Base-by-base conservation (phyloP, 2,888 invertebrate species). In the Seira ritae region DNA sequence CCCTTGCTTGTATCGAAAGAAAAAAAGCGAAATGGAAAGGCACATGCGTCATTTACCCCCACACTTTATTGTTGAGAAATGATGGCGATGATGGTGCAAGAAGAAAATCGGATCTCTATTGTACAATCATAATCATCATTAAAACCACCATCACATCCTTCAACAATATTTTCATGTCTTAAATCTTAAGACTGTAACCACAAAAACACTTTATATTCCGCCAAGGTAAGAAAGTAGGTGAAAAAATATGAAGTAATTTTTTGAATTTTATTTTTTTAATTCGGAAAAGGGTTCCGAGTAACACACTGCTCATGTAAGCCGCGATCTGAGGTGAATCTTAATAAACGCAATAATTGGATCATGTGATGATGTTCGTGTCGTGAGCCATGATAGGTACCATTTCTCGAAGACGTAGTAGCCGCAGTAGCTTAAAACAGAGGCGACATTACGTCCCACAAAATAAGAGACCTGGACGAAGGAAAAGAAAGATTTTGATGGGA, bases 311-410 rank as follows among this genome's bases (percentile, higher is more conserved):
- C 22, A 66, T 66, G 20, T 23, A 22, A 19, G 1, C 37, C 24
- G 50, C 42, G 50, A 2, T 55, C 50, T 65, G 62, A 65, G 75
- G 19, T 75, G 74, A 75, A 75, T 75, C n/a, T 31, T 73, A 75
- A 80, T 24, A 70, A 69, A 74, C 75, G 42, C 17, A 31, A 65
- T 75, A 75, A 81, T 81, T 75, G 74, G 75, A 75, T 81, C 75
- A 75, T 37, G 66, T 75, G 73, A 73, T 55, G 66, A 73, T 65
- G 50, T 22, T 20, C 12, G n/a, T 31, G 78, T 79, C 80, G 80
- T 80, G 80, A 80, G 80, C 80, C 68, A 80, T 20, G 24, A 67
- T 62, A 73, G 69, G 62, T 80, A 73, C 79, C 19, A 20, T 50
- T 69, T 74, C 60, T 42, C 46, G 50, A 50, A 50, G 22, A 42